Evolutionary conservation across 2,797 vertebrate species (phyloP).

Genomic region (Gobio occitaniae): DNA sequence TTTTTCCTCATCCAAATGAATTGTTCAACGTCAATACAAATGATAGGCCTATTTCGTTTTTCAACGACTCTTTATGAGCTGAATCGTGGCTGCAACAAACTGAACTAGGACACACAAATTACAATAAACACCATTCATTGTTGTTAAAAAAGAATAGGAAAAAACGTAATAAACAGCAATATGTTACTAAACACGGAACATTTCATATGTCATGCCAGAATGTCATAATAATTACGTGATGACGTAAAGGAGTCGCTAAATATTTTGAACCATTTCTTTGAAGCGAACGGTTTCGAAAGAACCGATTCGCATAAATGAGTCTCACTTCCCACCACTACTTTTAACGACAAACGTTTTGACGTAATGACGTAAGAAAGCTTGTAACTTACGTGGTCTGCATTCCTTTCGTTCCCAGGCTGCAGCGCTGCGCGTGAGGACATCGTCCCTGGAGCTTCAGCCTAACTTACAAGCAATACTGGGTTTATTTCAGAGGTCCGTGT

Average conservation of each 20-base stretch:
- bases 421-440: constrained; percentile 90
- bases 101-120: neutral
- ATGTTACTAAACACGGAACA: neutral
- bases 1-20: neutral
- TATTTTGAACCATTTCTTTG: constrained; percentile 1
- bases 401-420: constrained; percentile 85
- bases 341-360: constrained; percentile 18
- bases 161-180: neutral
- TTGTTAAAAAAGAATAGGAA: neutral
- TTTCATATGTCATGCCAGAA: neutral
- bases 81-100: neutral
- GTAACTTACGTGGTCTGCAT: constrained; percentile 86
- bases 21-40: neutral
- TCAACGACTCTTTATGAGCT: neutral
- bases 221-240: neutral
- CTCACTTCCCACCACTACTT: neutral
- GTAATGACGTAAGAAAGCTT: constrained; percentile 32
- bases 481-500: constrained; percentile 40
- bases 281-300: constrained; percentile 10
- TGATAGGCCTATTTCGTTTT: neutral
- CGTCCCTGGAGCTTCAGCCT: constrained; percentile 71
- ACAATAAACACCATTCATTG: neutral
- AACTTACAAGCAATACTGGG: neutral
- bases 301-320: constrained; percentile 23
- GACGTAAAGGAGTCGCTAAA: neutral